Conservation (phyloP, 2,113 vertebrate genomes). For the Tachysurus fulvidraco region DNA sequence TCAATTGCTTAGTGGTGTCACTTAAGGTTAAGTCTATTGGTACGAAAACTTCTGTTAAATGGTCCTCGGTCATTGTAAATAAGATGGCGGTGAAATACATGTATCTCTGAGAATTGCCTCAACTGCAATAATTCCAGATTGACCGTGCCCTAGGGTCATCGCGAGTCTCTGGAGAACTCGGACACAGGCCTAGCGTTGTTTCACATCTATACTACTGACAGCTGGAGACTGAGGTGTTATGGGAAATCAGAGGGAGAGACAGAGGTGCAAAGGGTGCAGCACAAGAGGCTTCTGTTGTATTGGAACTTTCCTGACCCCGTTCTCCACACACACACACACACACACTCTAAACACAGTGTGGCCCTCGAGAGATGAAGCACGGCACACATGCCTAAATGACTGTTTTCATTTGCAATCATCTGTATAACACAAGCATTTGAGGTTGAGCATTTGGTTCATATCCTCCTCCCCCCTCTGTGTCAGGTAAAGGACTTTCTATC, state of each 20-base stretch:
- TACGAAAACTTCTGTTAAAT: neutral
- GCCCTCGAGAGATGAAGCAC: slow-evolving; percentile 32
- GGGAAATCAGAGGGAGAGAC: slow-evolving; percentile 20
- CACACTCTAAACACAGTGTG: slow-evolving; percentile 32
- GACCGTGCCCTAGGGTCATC: slow-evolving; percentile 17
- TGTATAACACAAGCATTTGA: slow-evolving; percentile 42
- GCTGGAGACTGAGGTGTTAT: slow-evolving; percentile 20
- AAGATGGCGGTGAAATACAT: neutral
- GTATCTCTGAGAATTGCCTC: neutral
- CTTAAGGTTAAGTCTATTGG: neutral
- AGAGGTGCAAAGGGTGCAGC: slow-evolving; percentile 28
- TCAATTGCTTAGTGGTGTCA: neutral
- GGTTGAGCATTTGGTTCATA: neutral
- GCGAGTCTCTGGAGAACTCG: neutral
- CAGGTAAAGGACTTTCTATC: slow-evolving; percentile 27
- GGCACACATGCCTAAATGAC: slow-evolving; percentile 33
- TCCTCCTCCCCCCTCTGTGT: neutral
- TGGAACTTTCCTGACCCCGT: slow-evolving; percentile 42
- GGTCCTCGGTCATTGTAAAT: neutral
- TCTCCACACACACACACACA: slow-evolving; percentile 24
- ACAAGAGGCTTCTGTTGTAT: slow-evolving; percentile 52
- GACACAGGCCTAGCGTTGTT: slow-evolving; percentile 44
- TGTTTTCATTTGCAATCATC: slow-evolving; percentile 54
- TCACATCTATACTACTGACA: slow-evolving; percentile 22
- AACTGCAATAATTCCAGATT: neutral